Base-by-base conservation (phyloP, 2,113 vertebrate genomes). In the rabbit (Oryctolagus cuniculus) region DNA sequence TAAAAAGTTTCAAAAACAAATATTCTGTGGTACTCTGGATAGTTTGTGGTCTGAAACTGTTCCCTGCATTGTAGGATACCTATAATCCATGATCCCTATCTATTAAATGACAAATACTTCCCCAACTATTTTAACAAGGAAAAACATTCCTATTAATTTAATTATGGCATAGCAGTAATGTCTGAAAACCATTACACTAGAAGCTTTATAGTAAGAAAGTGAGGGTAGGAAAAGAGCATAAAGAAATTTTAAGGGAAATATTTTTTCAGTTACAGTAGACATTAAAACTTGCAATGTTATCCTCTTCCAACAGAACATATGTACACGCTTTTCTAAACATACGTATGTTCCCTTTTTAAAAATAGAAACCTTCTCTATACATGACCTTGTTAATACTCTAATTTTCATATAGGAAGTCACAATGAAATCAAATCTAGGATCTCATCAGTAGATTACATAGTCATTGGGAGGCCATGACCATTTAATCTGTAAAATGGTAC, bases 311-410 rank as follows among this genome's bases (percentile, higher is more conserved):
- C 51, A 31, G 3, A 87, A 87, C 9, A 82, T 31, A 64, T 16
- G 2, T 72, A 27, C 38, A 36, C 34, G 74, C 51, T 36, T 31
- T 49, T 79, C 55, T 61, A 58, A 58, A 58, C 55, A 58, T 58
- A 58, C 55, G 17, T 17, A 58, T 58, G 55, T 38, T 58, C 27
- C 6, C 22, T 81, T 5, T 27, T 80, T 70, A 9, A 34, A 79
- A 53, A 67, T 38, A 64, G 55, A 89, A 91, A 74, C 15, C 11
- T 85, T 89, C 88, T 49, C 64, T 63, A 63, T 63, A 66, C 51
- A 67, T 67, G 38, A 92, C 36, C 34, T 64, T 91, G n/a, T 87
- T 67, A 95, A 67, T 84, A 94, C 49, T 93, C 21, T 55, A 90
- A 77, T 51, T 87, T 94, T 38, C 81, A 88, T n/a, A 53, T 61